A percentile compares a stretch with the other conserved stretches of the same genome.
Evolutionary conservation across 1,140 invertebrate genomes (phyloP).

Genomic region (Lepidurus packardi): DNA sequence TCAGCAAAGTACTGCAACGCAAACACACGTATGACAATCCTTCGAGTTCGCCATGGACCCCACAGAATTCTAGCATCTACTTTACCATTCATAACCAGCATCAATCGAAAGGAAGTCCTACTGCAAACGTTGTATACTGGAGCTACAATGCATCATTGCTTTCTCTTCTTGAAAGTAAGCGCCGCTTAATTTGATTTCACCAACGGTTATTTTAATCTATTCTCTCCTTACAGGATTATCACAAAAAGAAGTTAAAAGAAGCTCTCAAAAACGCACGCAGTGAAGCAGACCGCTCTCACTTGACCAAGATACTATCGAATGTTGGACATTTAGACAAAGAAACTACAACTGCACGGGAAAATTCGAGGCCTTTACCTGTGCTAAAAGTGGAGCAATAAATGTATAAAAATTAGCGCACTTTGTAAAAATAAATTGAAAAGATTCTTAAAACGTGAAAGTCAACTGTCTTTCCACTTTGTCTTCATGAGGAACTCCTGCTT

Average conservation of each 20-base stretch:
- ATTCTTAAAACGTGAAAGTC: no score
- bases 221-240: not conserved
- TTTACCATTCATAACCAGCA: constrained; percentile 58
- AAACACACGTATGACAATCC: constrained; percentile 62
- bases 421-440: not conserved
- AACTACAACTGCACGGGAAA: not conserved
- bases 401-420: not conserved
- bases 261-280: not conserved
- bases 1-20: constrained; percentile 69
- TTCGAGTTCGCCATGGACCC: constrained; percentile 63
- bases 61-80: constrained; percentile 61
- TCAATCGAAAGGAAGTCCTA: constrained; percentile 55
- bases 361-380: not conserved
- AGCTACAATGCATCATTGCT: constrained; percentile 71
- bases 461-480: no score
- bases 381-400: not conserved
- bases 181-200: not conserved
- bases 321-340: not conserved
- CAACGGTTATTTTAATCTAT: not conserved
- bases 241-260: constrained; percentile 5
- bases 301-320: not conserved
- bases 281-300: not conserved
- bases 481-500: no score
- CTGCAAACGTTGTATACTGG: constrained; percentile 63
- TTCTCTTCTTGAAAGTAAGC: constrained; percentile 56